Evolutionary conservation across 2,113 vertebrate genomes (phyloP).

Genomic region (Falco punctatus): DNA sequence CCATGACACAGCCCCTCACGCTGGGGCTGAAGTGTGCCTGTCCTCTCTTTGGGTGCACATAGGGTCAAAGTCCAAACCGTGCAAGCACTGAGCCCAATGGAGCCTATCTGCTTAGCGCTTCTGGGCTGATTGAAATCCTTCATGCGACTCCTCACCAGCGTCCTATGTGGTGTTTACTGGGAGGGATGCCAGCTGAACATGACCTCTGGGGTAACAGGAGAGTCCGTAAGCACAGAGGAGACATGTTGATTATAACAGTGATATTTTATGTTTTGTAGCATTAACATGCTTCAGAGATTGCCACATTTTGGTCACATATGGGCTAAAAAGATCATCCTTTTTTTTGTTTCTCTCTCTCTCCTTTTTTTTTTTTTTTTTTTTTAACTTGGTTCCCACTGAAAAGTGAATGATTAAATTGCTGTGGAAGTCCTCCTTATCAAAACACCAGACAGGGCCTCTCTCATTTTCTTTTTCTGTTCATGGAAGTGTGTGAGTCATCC

Average conservation of each 20-base stretch:
- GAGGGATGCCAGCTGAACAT: not conserved
- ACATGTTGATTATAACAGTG: not conserved
- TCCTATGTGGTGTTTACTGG: not conserved
- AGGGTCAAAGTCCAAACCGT: not conserved
- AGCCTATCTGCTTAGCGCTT: not conserved
- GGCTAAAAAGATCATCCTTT: not conserved
- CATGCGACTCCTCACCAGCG: not conserved
- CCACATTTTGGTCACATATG: not conserved
- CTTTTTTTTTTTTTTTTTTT: not conserved
- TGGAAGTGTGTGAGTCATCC: not conserved
- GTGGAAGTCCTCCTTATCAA: not conserved
- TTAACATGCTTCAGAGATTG: not conserved
- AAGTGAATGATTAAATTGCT: not conserved
- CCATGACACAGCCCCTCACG: not conserved
- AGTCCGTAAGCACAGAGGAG: not conserved
- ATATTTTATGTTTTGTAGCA: not conserved
- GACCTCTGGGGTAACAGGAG: not conserved
- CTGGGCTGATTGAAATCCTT: not conserved
- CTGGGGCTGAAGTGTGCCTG: rapidly evolving
- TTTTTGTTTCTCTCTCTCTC: not conserved
- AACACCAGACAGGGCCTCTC: not conserved
- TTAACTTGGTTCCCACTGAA: not conserved
- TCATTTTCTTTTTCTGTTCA: not conserved
- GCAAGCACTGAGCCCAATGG: not conserved
- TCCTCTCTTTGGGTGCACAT: not conserved